Percentiles rank a stretch among this genome's conserved stretches.
Conservation (phyloP, 2,888 invertebrate genomes). For the Andrena dorsata region DNA sequence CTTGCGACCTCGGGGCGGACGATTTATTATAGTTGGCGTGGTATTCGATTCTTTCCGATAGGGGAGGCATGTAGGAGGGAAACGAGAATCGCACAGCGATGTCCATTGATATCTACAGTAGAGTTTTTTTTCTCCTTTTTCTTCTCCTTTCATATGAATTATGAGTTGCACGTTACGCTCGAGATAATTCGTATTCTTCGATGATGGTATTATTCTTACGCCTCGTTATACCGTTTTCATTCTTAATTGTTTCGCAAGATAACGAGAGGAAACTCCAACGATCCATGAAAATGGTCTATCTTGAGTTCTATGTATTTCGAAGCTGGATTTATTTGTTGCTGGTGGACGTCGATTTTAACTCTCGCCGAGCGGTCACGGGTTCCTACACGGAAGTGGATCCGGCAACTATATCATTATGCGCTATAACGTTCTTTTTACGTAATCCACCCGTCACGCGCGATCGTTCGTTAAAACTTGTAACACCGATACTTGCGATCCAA, state of each 20-base stretch:
- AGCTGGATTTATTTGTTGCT: background rate
- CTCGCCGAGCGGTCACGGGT: background rate
- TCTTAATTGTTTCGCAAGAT: background rate
- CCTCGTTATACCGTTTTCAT: background rate
- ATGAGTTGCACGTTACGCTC: background rate
- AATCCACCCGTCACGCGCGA: slow-evolving; percentile 31
- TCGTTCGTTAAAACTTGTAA: slow-evolving; percentile 12
- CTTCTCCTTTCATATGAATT: background rate
- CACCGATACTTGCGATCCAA: background rate
- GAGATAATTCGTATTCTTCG: background rate
- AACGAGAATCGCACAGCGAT: slow-evolving; percentile 5
- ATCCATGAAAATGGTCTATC: background rate
- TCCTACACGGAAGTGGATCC: background rate
- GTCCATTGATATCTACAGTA: background rate
- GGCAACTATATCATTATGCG: slow-evolving; percentile 23
- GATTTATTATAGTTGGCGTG: slow-evolving; percentile 38
- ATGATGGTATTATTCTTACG: too few species aligned
- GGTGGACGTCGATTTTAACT: background rate
- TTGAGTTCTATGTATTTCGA: background rate
- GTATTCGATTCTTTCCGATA: slow-evolving; percentile 16
- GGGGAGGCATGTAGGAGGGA: background rate
- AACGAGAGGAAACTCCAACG: background rate
- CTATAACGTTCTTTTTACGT: slow-evolving; percentile 57
- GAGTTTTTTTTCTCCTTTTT: background rate
- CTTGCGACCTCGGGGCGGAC: slow-evolving; percentile 31